These are phyloP conservation scores for Rotaria macrura DNA, from an alignment of 2,888 invertebrate species.

Conservation along the genomic window DNA sequence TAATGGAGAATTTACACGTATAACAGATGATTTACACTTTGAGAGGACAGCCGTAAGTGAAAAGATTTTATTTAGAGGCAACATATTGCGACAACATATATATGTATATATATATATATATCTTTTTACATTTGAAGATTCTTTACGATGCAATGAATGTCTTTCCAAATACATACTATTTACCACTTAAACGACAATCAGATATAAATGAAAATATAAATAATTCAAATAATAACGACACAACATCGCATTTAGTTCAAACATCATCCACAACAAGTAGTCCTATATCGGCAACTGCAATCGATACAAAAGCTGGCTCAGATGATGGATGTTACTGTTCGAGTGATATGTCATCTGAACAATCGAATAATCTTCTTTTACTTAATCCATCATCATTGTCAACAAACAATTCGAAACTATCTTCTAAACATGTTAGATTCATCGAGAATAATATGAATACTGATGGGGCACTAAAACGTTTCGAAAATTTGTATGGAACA, in stretches of 20 bases:
- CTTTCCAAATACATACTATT: not conserved
- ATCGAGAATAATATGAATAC: not conserved
- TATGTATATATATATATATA: no score
- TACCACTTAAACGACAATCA: not conserved
- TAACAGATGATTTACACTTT: conserved; percentile 18
- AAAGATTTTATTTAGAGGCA: not conserved
- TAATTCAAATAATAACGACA: not conserved
- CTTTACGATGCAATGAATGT: not conserved
- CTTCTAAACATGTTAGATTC: conserved; percentile 1
- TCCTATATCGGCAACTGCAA: not conserved
- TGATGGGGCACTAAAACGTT: conserved; percentile 1
- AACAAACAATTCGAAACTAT: not conserved
- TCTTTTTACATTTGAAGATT: not conserved
- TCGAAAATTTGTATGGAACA: conserved; percentile 9
- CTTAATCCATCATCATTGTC: conserved; percentile 2
- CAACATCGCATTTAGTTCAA: not conserved
- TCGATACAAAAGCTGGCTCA: not conserved
- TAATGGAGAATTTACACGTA: not conserved
- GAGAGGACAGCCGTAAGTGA: not conserved
- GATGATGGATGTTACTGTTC: conserved; percentile 23
- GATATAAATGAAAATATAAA: not conserved
- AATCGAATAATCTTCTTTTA: conserved; percentile 7
- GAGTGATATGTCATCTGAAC: conserved; percentile 5
- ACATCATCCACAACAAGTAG: not conserved
- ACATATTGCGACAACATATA: not conserved